Percentiles rank a stretch among this genome's conserved stretches.
phyloP scores from a whole-genome alignment of 2,113 vertebrate genomes.

The Camelus dromedarius region DNA sequence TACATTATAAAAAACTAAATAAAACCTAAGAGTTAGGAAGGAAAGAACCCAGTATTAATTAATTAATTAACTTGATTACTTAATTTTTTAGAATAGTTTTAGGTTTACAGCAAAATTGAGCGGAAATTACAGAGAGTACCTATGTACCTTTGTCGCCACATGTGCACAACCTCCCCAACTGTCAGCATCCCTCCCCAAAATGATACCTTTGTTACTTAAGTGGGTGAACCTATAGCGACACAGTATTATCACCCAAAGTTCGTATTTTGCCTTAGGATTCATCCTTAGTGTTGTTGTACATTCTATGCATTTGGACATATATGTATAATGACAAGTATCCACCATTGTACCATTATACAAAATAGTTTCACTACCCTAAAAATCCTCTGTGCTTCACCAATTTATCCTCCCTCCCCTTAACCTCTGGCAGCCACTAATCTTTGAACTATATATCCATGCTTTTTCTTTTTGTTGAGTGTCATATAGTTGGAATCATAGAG shows the following conservation, averaged over 20 bases:
- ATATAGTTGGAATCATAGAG: not conserved
- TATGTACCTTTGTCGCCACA: not conserved
- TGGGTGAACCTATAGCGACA: not conserved
- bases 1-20: not conserved
- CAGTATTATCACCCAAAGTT: not conserved
- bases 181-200: too few species aligned
- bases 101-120: not conserved
- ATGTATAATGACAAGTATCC: not conserved
- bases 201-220: not conserved
- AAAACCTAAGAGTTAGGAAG: not conserved
- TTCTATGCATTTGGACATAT: not conserved
- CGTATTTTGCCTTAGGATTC: not conserved
- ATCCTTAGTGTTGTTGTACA: not conserved
- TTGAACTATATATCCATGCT: not conserved
- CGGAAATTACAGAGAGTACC: not conserved
- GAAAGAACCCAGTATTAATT: not conserved
- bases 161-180: not conserved
- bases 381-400: not conserved
- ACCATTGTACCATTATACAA: not conserved
- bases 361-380: not conserved
- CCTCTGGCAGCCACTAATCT: not conserved
- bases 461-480: not conserved
- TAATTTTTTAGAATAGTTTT: not conserved
- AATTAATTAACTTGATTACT: not conserved
- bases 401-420: not conserved